A percentile compares a stretch with the other conserved stretches of the same genome.
Evolutionary conservation across 2,113 vertebrate genomes (phyloP).

Genomic region (Pseudorasbora parva): DNA sequence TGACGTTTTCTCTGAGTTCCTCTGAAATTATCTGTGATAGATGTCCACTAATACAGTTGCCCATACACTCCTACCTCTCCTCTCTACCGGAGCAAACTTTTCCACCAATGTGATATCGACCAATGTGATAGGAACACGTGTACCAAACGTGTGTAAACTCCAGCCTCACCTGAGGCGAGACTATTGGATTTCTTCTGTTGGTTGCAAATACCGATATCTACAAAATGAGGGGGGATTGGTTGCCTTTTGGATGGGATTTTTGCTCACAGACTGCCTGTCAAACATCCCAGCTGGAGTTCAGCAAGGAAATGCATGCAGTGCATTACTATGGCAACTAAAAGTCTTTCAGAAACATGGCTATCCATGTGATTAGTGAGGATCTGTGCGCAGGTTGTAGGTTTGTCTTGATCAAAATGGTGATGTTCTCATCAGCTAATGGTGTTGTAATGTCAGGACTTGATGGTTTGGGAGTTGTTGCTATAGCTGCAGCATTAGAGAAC

Average conservation of each 20-base stretch:
- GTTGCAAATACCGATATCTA: slow-evolving; percentile 19
- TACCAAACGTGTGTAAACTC: neutral
- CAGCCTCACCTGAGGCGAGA: neutral
- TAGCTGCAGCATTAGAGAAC: neutral
- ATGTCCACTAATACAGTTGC: neutral
- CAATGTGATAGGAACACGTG: neutral
- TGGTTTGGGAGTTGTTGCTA: neutral
- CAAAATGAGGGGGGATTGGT: slow-evolving; percentile 23
- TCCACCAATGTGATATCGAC: neutral
- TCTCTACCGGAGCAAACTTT: slow-evolving; percentile 4
- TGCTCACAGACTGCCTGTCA: slow-evolving; percentile 26
- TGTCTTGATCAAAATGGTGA: neutral
- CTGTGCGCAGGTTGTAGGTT: neutral
- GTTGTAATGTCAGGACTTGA: neutral
- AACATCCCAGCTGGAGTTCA: slow-evolving; percentile 11
- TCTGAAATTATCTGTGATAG: neutral
- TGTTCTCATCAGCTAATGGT: slow-evolving; percentile 4
- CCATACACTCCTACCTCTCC: neutral
- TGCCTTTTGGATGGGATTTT: slow-evolving; percentile 26
- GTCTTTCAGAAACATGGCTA: slow-evolving; percentile 9
- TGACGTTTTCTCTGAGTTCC: neutral
- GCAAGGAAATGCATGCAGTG: neutral
- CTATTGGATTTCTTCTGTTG: slow-evolving; percentile 1
- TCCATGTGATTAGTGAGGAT: slow-evolving; percentile 20
- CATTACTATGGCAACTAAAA: slow-evolving; percentile 40